Evolutionary conservation across 2,888 invertebrate genomes (phyloP), one percentile per base, ranked within the genome.

Genomic region (Crepidodera aurea): DNA sequence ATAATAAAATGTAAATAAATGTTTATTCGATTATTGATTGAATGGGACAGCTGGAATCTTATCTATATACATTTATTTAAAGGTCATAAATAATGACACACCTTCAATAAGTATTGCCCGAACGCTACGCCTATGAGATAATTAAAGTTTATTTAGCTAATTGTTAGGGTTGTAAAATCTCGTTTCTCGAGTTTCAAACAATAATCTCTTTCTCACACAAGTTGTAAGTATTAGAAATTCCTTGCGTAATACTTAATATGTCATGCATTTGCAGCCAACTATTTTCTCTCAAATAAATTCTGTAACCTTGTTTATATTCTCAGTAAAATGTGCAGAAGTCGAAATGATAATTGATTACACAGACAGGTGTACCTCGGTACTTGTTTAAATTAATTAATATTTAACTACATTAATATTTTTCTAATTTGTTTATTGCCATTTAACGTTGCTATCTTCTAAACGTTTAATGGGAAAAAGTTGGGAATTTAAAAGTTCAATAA

Each of bases 271-370:
- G 55, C 27, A 46, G 44, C 4, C 16, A 34, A 32, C 32, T 50
- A 50, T 50, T 25, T n/a, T 34, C 32, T 54, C 55, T 46, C 46
- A 22, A 56, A 54, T 54, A 42, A 54, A 56, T 46, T 56, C 34
- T 56, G 19, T 18, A 56, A 56, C 34, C 46, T 46, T 32, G 46
- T 34, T 56, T 54, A 54, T 27, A 56, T 56, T 42, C 55, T 44
- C 42, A 25, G 29, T 34, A 32, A 15, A 55, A 44, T 53, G 42
- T 55, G 37, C 32, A 32, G 53, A 39, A 53, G 25, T 53, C 42
- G 44, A 32, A 32, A 25, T 42, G 44, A n/a, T n/a, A 22, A 55
- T 55, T 29, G 55, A 55, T 55, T 55, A 18, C 55, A 29, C 55
- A 29, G 39, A 40, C 25, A 54, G 15, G 48, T 27, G 27, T 48